These are phyloP conservation scores for Cryptocephalus moraei DNA, from an alignment of 2,888 invertebrate species.

Conservation along the genomic window DNA sequence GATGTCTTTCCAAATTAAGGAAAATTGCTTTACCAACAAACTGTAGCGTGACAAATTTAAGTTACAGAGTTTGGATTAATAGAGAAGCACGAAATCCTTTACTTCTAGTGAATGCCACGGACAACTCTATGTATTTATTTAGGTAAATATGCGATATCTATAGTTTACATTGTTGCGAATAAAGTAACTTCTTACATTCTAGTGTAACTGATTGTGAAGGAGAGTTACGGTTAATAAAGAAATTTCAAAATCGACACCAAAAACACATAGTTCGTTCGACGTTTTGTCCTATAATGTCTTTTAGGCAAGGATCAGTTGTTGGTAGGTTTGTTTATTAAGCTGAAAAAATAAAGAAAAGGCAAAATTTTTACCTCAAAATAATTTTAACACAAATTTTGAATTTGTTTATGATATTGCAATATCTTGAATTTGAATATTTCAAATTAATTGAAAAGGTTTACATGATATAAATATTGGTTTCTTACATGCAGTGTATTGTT, in stretches of 20 bases:
- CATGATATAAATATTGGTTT: too few relatives aligned
- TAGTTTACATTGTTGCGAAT: neutral
- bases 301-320: constrained; percentile 70
- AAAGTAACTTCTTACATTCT: constrained; percentile 9
- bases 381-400: too few relatives aligned
- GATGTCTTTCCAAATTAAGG: constrained; percentile 27
- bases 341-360: too few relatives aligned
- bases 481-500: too few relatives aligned
- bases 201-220: constrained; percentile 61
- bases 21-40: constrained; percentile 24
- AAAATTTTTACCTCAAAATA: too few relatives aligned
- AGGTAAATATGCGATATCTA: constrained; percentile 18
- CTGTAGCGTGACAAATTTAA: constrained; percentile 57
- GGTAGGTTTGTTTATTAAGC: constrained; percentile 34
- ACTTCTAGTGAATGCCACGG: constrained; percentile 66
- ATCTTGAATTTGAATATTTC: too few relatives aligned
- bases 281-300: constrained; percentile 80
- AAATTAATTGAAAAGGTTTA: too few relatives aligned
- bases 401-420: too few relatives aligned
- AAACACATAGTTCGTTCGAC: constrained; percentile 55
- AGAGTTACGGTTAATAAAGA: constrained; percentile 51
- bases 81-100: constrained; percentile 56
- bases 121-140: constrained; percentile 62
- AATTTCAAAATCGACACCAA: constrained; percentile 54
- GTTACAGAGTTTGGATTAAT: constrained; percentile 74